Conservation (phyloP, 2,797 vertebrate species). For the Gambelia wislizenii region DNA sequence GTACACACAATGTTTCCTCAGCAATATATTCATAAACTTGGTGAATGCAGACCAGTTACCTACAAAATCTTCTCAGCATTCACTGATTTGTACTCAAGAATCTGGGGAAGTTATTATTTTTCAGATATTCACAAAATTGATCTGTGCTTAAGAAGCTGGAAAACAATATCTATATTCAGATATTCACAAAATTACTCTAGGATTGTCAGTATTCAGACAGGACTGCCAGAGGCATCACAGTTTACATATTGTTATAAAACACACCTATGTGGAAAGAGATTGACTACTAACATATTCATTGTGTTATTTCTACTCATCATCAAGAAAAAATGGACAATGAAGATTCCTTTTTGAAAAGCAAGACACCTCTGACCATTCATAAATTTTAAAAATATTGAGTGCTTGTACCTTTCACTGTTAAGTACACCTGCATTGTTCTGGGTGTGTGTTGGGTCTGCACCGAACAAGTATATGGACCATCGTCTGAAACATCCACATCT, state of each 20-base stretch:
- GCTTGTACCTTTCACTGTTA: constrained; percentile 92
- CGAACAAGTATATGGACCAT: constrained; percentile 95
- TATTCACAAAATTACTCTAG: neutral
- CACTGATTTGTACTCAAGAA: neutral
- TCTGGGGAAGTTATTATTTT: neutral
- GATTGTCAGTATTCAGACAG: neutral
- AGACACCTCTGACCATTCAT: neutral
- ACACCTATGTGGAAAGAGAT: neutral
- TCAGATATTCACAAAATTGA: neutral
- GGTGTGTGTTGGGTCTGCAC: constrained; percentile 95
- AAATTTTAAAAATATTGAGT: neutral
- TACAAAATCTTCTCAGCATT: neutral
- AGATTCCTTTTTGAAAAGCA: neutral
- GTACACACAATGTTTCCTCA: neutral
- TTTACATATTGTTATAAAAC: neutral
- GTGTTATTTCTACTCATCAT: neutral
- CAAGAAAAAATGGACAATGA: neutral
- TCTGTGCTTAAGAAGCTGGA: neutral
- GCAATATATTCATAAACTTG: neutral
- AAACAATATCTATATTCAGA: neutral
- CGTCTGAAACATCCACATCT: constrained; percentile 94
- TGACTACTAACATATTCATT: neutral
- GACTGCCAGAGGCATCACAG: neutral
- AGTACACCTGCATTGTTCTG: constrained; percentile 92
- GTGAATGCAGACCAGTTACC: neutral